phyloP scores from a whole-genome alignment of 2,888 invertebrate genomes.

The Mesorhabditis sp. region DNA sequence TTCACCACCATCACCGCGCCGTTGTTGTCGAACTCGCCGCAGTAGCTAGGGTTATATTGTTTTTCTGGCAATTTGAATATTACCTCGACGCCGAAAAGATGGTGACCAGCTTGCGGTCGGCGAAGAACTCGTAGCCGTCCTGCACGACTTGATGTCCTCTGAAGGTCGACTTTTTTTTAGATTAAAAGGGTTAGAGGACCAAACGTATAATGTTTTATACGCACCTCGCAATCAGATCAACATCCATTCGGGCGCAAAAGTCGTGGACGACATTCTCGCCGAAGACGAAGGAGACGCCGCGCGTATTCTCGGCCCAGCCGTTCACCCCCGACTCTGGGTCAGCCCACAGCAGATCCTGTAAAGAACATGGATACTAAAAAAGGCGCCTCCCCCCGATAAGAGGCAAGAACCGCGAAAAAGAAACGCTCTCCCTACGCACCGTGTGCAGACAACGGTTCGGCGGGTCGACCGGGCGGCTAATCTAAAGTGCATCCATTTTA shows the following conservation, averaged over 20 bases:
- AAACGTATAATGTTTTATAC: conserved; percentile 3
- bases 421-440: not conserved
- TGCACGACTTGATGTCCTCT: conserved; percentile 32
- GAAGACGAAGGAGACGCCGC: conserved; percentile 37
- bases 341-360: conserved; percentile 33
- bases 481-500: conserved; percentile 5
- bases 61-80: not conserved
- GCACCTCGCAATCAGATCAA: conserved; percentile 35
- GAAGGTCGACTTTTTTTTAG: no score
- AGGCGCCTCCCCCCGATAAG: not conserved
- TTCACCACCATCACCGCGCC: conserved; percentile 35
- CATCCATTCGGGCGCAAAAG: conserved; percentile 34
- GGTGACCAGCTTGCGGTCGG: conserved; percentile 23
- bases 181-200: not conserved
- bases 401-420: not conserved
- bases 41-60: conserved; percentile 18
- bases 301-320: conserved; percentile 32
- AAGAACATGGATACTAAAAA: not conserved
- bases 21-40: conserved; percentile 39
- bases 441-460: conserved; percentile 27
- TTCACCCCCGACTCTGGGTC: conserved; percentile 28
- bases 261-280: conserved; percentile 33
- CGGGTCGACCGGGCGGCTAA: conserved; percentile 33
- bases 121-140: conserved; percentile 34
- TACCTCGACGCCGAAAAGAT: conserved; percentile 31